These are phyloP conservation scores for Parazoanthus swiftii DNA, from an alignment of 92 coral and sea anemone species.

Conservation along the genomic window DNA sequence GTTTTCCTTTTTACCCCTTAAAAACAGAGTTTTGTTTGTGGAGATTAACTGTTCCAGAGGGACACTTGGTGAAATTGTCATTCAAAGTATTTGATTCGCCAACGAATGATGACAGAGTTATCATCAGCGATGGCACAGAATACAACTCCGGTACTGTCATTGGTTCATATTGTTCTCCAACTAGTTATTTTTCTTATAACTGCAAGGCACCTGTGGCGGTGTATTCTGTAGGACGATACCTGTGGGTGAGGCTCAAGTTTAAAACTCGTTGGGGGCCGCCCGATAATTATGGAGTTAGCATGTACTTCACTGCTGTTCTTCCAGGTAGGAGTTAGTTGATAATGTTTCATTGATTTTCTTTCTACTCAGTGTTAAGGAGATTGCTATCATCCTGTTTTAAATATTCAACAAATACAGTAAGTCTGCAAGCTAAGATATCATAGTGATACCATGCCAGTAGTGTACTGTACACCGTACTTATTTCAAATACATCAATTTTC, in stretches of 20 bases:
- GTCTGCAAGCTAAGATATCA: too few species aligned
- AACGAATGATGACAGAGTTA: background rate
- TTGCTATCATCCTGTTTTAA: too few species aligned
- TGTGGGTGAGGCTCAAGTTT: conserved; percentile 11
- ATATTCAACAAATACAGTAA: too few species aligned
- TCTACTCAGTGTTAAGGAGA: too few species aligned
- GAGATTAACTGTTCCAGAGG: conserved; percentile 17
- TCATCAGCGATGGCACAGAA: conserved; percentile 1
- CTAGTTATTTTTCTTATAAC: background rate
- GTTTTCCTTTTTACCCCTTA: conserved; percentile 15
- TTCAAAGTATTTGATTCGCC: conserved; percentile 29
- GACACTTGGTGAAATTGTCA: conserved; percentile 25
- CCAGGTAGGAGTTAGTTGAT: conserved; percentile 12
- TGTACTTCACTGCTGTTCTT: conserved; percentile 29
- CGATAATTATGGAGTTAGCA: conserved; percentile 18
- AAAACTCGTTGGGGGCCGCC: background rate
- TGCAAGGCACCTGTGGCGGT: conserved; percentile 10
- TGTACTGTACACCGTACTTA: too few species aligned
- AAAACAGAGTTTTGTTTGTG: background rate
- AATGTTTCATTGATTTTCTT: too few species aligned
- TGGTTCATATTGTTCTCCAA: conserved; percentile 13
- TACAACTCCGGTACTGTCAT: background rate
- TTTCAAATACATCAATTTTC: too few species aligned
- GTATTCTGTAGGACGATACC: conserved; percentile 10
- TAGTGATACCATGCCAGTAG: too few species aligned